Evolutionary conservation across 2,888 invertebrate genomes (phyloP).

Genomic region (Cybosia mesomella): DNA sequence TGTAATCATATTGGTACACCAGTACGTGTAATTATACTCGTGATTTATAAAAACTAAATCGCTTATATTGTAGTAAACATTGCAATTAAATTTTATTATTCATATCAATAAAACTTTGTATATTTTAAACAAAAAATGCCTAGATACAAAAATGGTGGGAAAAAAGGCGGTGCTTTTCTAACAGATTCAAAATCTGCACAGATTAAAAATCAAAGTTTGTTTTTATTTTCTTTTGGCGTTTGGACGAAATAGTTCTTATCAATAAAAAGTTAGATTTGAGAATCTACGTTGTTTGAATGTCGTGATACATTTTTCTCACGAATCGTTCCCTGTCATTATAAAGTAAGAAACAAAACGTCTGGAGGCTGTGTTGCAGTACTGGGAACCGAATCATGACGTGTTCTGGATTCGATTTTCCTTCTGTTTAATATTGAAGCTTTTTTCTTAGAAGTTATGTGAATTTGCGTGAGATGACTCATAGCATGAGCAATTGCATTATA

Average conservation of each 20-base stretch:
- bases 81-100: constrained; percentile 53
- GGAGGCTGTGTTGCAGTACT: constrained; percentile 35
- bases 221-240: constrained; percentile 23
- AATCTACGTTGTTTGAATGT: constrained; percentile 34
- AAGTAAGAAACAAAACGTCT: constrained; percentile 47
- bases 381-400: constrained; percentile 48
- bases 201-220: constrained; percentile 19
- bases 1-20: constrained; percentile 53
- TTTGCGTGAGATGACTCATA: neutral
- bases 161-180: constrained; percentile 27
- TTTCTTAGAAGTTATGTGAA: constrained; percentile 51
- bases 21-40: constrained; percentile 50
- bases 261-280: constrained; percentile 30
- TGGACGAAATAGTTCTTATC: constrained; percentile 30
- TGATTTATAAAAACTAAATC: constrained; percentile 43
- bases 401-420: constrained; percentile 51
- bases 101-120: constrained; percentile 37
- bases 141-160: constrained; percentile 39
- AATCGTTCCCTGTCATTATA: constrained; percentile 30
- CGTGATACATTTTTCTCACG: constrained; percentile 51
- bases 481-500: constrained; percentile 11
- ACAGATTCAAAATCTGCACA: constrained; percentile 21
- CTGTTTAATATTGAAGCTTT: constrained; percentile 48
- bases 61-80: constrained; percentile 49
- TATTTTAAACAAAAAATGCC: constrained; percentile 32